Evolutionary conservation across 1,140 invertebrate genomes (phyloP), one percentile per base, ranked within the genome.

Genomic region (Macrobrachium rosenbergii): DNA sequence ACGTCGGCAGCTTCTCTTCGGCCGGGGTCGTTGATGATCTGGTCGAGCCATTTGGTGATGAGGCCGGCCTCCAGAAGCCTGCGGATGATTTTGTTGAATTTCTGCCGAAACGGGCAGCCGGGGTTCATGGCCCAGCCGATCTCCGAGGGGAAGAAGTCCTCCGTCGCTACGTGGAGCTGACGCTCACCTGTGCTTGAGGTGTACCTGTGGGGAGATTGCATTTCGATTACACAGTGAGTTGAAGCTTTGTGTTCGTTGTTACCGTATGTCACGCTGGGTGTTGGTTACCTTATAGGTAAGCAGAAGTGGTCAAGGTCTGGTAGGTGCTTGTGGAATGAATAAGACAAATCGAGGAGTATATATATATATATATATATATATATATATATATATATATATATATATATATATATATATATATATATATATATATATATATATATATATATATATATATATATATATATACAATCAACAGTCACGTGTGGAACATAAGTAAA

Each of bases 71-170:
- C 86, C 60, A 87, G 72, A 8, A 87, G 69, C 21, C 72, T 69
- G 21, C 86, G 59, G 72, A 87, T 87, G n/a, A 82, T 72, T 1
- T 69, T 23, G 72, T 82, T 87, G 72, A 87, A 87, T n/a, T 67
- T 76, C 11, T 67, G 8, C 3, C 86, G 59, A 60, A 77, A 87
- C 16, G 86, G 86, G 23, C 86, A 87, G 17, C 86, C 86, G 6
- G 86, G 79, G 37, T 82, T 87, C 79, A 78, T 82, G 8, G 86
- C 86, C 86, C 86, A 87, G 28, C 79, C 86, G 59, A 87, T 87
- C 60, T 87, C 86, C 23, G 86, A 82, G 7, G 79, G 86, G 72
- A 87, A 82, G 86, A 87, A 87, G 69, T 87, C 72, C 16, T 52
- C 64, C 37, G 86, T 82, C 59, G 86, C 86, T n/a, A 87, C 79